phyloP scores from a whole-genome alignment of 2,113 vertebrate species.

The Natator depressus region DNA sequence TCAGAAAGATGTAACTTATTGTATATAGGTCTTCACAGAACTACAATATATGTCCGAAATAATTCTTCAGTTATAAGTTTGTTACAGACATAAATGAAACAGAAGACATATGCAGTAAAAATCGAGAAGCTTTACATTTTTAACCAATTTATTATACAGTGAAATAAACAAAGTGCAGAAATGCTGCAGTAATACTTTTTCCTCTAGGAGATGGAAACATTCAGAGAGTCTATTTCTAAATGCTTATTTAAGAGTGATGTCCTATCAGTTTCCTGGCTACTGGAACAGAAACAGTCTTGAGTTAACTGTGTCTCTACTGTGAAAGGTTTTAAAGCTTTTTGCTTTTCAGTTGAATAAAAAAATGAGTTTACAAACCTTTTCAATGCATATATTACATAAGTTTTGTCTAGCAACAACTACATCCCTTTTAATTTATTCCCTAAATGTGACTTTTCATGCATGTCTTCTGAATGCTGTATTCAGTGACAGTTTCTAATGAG shows the following conservation, averaged over 20 bases:
- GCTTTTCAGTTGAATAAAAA: slow-evolving; percentile 76
- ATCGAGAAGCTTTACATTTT: slow-evolving; percentile 69
- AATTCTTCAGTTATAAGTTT: slow-evolving; percentile 65
- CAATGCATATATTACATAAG: slow-evolving; percentile 78
- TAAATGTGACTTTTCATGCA: slow-evolving; percentile 79
- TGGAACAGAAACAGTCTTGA: slow-evolving; percentile 72
- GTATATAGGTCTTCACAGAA: slow-evolving; percentile 62
- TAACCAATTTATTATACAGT: slow-evolving; percentile 75
- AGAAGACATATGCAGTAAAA: slow-evolving; percentile 70
- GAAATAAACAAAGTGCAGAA: slow-evolving; percentile 68
- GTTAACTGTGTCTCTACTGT: slow-evolving; percentile 68
- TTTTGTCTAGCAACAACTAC: slow-evolving; percentile 75
- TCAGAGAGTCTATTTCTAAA: slow-evolving; percentile 72
- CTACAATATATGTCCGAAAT: slow-evolving; percentile 66
- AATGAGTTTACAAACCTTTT: slow-evolving; percentile 80
- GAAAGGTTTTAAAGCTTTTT: slow-evolving; percentile 81
- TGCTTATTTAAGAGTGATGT: slow-evolving; percentile 59
- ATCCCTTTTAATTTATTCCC: slow-evolving; percentile 75
- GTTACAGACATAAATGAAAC: slow-evolving; percentile 73
- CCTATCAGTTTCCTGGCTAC: slow-evolving; percentile 71
- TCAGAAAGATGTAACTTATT: slow-evolving; percentile 58
- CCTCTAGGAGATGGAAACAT: slow-evolving; percentile 66
- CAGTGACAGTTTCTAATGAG: slow-evolving; percentile 78
- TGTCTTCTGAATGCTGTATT: slow-evolving; percentile 75
- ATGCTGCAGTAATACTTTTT: slow-evolving; percentile 57